phyloP scores from a whole-genome alignment of 2,888 invertebrate genomes.

The Drosophila anomalata region DNA sequence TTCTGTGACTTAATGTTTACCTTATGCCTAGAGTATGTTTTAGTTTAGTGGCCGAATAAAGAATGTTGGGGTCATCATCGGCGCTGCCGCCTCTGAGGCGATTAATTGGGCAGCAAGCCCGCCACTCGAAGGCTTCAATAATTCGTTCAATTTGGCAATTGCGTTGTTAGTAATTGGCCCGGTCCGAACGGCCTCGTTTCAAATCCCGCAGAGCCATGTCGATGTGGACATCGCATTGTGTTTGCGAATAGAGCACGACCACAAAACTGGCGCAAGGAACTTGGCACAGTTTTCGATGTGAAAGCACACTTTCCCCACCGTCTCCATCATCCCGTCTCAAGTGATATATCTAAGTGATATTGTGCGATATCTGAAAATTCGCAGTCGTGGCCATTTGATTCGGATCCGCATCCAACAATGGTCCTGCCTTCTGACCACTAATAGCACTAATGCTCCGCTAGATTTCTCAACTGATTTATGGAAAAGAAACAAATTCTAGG shows the following conservation, averaged over 20 bases:
- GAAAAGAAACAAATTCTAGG: constrained; percentile 42
- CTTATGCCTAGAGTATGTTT: neutral
- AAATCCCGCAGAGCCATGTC: constrained; percentile 63
- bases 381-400: constrained; percentile 7
- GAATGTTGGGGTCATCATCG: constrained; percentile 34
- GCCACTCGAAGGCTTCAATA: constrained; percentile 67
- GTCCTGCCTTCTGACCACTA: constrained; percentile 57
- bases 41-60: constrained; percentile 39
- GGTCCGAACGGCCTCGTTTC: constrained; percentile 51
- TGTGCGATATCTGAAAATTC: neutral
- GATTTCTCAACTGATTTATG: constrained; percentile 72
- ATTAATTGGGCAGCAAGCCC: constrained; percentile 56
- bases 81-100: constrained; percentile 31
- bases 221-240: constrained; percentile 56
- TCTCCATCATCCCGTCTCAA: neutral
- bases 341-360: neutral
- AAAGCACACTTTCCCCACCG: constrained; percentile 25
- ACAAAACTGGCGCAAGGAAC: constrained; percentile 73
- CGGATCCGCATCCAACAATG: constrained; percentile 22
- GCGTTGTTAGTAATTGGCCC: constrained; percentile 69
- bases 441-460: constrained; percentile 52
- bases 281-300: constrained; percentile 74
- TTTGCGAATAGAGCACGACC: constrained; percentile 18
- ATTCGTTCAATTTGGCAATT: constrained; percentile 59
- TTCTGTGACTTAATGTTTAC: neutral